phyloP scores from a whole-genome alignment of 2,113 vertebrate species.

The Burhinus oedicnemus region DNA sequence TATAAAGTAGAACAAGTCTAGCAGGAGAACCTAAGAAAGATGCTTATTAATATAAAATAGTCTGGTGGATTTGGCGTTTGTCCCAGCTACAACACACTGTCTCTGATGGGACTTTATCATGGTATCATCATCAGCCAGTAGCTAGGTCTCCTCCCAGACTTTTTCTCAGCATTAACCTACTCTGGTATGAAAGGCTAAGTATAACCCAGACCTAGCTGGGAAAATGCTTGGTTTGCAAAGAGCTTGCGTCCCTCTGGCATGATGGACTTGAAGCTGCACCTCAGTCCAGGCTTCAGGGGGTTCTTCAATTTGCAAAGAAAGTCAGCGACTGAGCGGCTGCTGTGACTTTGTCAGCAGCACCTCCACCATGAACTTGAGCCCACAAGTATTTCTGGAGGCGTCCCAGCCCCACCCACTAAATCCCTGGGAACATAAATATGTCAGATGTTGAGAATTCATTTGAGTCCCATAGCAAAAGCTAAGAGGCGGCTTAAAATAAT shows the following conservation, averaged over 20 bases:
- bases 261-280: background rate
- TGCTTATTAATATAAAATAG: background rate
- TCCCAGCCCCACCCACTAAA: background rate
- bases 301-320: background rate
- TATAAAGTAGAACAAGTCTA: background rate
- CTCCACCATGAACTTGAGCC: background rate
- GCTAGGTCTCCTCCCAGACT: background rate
- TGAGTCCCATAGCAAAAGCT: background rate
- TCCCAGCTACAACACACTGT: background rate
- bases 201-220: background rate
- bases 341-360: background rate
- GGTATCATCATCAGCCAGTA: background rate
- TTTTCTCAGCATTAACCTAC: background rate
- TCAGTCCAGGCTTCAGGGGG: background rate
- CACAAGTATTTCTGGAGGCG: background rate
- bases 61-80: background rate
- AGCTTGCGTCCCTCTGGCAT: background rate
- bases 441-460: background rate
- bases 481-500: background rate
- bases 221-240: background rate
- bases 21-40: background rate
- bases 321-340: fast-evolving
- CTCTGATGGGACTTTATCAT: background rate
- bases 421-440: background rate
- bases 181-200: background rate